Evolutionary conservation across 2,797 vertebrate genomes (phyloP).

Genomic region (Takifugu rubripes): DNA sequence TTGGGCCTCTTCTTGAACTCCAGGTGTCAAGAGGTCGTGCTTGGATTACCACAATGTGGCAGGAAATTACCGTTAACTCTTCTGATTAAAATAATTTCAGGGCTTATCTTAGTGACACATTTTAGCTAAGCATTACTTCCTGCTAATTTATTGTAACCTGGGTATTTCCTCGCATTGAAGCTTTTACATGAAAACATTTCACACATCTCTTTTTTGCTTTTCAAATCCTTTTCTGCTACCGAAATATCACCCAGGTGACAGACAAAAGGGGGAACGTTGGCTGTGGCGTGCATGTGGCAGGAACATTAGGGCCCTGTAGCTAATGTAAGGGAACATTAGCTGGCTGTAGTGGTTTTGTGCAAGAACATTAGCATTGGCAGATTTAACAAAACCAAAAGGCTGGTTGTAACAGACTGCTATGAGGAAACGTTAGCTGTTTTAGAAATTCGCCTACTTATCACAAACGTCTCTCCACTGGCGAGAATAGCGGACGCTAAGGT

Average conservation of each 20-base stretch:
- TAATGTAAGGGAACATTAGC: not conserved
- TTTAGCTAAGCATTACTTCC: not conserved
- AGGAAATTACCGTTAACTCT: no score
- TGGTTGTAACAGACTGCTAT: not conserved
- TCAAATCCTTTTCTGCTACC: no score
- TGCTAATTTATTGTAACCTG: not conserved
- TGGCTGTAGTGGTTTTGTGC: not conserved
- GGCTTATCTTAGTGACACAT: not conserved
- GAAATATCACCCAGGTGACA: no score
- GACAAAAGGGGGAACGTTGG: not conserved
- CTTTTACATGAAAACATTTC: no score
- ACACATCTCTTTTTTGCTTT: no score
- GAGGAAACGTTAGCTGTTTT: not conserved
- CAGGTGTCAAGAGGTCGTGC: no score
- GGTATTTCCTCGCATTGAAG: no score
- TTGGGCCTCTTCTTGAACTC: no score
- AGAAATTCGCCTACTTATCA: not conserved
- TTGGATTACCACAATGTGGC: no score
- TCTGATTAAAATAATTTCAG: not conserved
- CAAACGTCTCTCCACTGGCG: no score
- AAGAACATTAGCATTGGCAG: not conserved
- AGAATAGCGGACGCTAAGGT: no score
- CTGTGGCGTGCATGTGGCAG: not conserved
- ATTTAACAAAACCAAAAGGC: not conserved
- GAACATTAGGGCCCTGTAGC: not conserved